phyloP scores from a whole-genome alignment of 2,797 vertebrate genomes.

The Sitta carolinensis region DNA sequence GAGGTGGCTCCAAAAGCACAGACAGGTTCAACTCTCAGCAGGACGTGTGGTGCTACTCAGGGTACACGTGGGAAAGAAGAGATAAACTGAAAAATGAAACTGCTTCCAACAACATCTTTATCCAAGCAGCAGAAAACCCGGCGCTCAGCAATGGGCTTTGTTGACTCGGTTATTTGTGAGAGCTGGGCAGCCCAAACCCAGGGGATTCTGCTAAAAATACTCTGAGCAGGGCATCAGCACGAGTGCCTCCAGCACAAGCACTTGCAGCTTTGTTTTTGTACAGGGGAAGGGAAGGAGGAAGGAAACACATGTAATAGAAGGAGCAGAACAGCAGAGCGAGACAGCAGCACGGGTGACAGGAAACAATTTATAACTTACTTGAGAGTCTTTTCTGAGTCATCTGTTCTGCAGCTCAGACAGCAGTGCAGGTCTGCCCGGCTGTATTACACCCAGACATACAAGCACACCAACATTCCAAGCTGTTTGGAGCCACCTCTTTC shows the following conservation, averaged over 20 bases:
- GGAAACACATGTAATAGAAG: neutral
- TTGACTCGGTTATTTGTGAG: neutral
- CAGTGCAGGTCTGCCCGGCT: neutral
- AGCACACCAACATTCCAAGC: neutral
- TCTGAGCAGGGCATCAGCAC: accelerated
- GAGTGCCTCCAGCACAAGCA: neutral
- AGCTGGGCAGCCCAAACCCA: neutral
- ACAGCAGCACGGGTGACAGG: accelerated
- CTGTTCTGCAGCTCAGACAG: neutral
- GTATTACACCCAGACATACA: neutral
- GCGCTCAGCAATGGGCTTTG: neutral
- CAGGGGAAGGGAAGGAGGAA: neutral
- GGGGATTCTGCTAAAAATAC: neutral
- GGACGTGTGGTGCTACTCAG: neutral
- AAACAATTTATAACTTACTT: neutral
- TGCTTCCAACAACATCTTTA: conserved; percentile 14
- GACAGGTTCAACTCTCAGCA: neutral
- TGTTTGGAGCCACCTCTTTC: neutral
- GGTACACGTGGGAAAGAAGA: neutral
- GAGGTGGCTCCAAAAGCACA: neutral
- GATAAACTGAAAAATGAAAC: conserved; percentile 1
- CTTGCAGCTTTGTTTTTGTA: neutral
- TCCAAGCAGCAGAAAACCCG: neutral
- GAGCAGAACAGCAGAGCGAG: neutral
- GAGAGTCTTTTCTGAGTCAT: neutral